Conservation (phyloP, 2,797 vertebrate species). For the Leptatherina wallacei region DNA sequence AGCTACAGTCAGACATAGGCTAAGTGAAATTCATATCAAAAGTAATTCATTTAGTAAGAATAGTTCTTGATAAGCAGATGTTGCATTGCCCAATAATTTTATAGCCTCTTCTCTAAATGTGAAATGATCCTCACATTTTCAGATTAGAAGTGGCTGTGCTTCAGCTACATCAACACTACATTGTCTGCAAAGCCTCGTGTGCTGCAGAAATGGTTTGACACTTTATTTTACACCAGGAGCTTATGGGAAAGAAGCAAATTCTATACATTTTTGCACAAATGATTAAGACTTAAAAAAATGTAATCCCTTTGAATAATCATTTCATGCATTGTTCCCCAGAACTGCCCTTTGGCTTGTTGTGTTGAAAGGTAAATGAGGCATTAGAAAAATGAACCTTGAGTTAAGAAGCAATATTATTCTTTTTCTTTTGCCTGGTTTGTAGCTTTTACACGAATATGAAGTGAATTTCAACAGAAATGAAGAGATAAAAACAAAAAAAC, state of each 20-base stretch:
- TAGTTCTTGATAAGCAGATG: neutral
- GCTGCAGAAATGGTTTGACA: neutral
- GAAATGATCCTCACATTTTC: neutral
- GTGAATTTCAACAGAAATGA: neutral
- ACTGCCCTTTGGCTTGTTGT: neutral
- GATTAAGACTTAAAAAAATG: neutral
- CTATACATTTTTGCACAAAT: neutral
- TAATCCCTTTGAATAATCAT: neutral
- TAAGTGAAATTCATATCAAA: neutral
- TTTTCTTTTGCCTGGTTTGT: slow-evolving; percentile 7
- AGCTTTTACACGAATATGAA: neutral
- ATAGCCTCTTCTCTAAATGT: neutral
- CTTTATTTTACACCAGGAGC: neutral
- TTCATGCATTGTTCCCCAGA: neutral
- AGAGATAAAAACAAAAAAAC: neutral
- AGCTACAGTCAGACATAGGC: neutral
- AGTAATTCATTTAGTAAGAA: neutral
- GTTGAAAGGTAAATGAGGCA: neutral
- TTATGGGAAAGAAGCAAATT: neutral
- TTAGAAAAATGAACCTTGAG: neutral
- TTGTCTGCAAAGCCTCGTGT: neutral
- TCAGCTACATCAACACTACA: neutral
- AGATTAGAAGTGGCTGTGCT: neutral
- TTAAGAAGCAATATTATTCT: slow-evolving; percentile 12
- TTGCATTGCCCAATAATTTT: neutral